A percentile compares a stretch with the other conserved stretches of the same genome.
phyloP scores from a whole-genome alignment of 2,797 vertebrate species.

The Oophaga sylvatica region DNA sequence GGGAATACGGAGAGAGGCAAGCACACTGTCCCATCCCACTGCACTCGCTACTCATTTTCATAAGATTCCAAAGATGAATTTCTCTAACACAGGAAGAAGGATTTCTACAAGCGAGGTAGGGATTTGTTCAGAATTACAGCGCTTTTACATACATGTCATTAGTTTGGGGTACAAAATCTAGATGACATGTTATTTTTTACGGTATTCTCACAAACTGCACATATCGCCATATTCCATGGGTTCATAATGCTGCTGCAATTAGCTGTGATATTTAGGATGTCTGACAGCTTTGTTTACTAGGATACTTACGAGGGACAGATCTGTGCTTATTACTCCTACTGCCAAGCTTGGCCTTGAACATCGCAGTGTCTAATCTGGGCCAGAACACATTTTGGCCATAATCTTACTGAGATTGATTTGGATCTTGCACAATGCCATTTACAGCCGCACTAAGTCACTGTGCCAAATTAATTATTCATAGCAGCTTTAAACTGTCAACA shows the following conservation, averaged over 20 bases:
- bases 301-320: not conserved
- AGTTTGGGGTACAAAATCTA: too few species aligned
- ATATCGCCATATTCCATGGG: not conserved
- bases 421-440: constrained; percentile 20
- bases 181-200: too few species aligned
- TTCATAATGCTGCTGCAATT: not conserved
- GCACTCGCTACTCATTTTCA: too few species aligned
- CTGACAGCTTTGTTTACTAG: constrained; percentile 17
- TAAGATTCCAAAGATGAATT: too few species aligned
- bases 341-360: constrained; percentile 13
- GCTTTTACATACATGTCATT: too few species aligned
- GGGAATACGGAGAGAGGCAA: too few species aligned
- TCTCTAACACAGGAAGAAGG: too few species aligned
- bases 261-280: not conserved
- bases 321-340: not conserved
- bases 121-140: too few species aligned
- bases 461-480: constrained; percentile 3
- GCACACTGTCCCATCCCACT: too few species aligned
- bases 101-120: too few species aligned
- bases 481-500: constrained; percentile 9
- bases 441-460: not conserved
- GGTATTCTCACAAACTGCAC: not conserved
- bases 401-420: constrained; percentile 13
- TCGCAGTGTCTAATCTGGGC: not conserved
- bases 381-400: constrained; percentile 11